Percentiles rank a stretch among this genome's conserved stretches.
Evolutionary conservation across 2,888 invertebrate genomes (phyloP).

Genomic region (Asteroscopus sphinx): DNA sequence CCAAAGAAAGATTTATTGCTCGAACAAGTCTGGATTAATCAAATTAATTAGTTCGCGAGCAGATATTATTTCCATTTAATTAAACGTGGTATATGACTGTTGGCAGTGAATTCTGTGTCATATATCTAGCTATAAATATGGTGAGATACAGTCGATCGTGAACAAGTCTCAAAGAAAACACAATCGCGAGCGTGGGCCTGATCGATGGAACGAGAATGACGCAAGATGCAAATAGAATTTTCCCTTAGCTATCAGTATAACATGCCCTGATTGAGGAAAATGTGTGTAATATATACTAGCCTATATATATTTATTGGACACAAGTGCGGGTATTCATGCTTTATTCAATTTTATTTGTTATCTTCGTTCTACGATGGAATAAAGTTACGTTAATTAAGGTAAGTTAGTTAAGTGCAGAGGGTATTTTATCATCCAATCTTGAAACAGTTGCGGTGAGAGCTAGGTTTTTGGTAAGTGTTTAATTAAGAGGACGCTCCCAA

Average conservation of each 20-base stretch:
- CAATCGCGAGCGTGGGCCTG: neutral
- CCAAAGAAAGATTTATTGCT: conserved; percentile 46
- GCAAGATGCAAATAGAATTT: conserved; percentile 18
- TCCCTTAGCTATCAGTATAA: conserved; percentile 5
- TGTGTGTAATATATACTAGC: neutral
- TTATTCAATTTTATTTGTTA: conserved; percentile 15
- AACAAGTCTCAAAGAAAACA: conserved; percentile 5
- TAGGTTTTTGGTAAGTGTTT: no score
- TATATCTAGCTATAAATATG: conserved; percentile 4
- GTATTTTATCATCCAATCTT: no score
- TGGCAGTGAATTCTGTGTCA: conserved; percentile 13
- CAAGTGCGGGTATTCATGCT: neutral
- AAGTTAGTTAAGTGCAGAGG: conserved; percentile 2
- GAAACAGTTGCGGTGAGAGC: no score
- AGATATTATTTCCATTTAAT: conserved; percentile 26
- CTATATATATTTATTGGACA: neutral
- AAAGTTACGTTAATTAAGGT: conserved; percentile 22
- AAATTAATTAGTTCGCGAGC: conserved; percentile 48
- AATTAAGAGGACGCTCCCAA: no score
- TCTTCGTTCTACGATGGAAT: conserved; percentile 2
- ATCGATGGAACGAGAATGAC: conserved; percentile 1
- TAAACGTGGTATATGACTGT: conserved; percentile 16
- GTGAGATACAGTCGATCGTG: neutral
- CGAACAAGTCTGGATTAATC: conserved; percentile 50
- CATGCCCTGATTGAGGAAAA: conserved; percentile 1